These are phyloP conservation scores for Amblyopsis hoosieri DNA, from an alignment of 2,797 vertebrate species.

Conservation along the genomic window DNA sequence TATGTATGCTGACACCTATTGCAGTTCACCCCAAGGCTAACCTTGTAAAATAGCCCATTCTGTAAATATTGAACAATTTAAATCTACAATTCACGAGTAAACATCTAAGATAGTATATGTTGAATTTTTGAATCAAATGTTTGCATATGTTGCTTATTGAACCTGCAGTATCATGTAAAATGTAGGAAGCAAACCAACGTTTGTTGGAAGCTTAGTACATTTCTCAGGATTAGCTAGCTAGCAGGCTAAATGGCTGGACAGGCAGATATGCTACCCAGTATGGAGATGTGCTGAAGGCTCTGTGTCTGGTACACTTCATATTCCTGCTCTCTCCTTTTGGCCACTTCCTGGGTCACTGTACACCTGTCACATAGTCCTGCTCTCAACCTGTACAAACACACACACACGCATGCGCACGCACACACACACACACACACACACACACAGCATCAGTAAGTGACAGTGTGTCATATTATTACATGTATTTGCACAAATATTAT, in stretches of 20 bases:
- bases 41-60: too few relatives aligned
- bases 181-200: too few relatives aligned
- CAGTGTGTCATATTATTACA: background rate
- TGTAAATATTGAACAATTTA: too few relatives aligned
- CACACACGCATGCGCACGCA: background rate
- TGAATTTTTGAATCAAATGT: too few relatives aligned
- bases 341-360: conserved; percentile 93
- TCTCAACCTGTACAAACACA: conserved; percentile 80
- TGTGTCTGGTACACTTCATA: conserved; percentile 87
- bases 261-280: conserved; percentile 78
- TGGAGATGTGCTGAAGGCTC: conserved; percentile 88
- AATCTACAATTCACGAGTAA: too few relatives aligned
- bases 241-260: conserved; percentile 2
- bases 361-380: conserved; percentile 96
- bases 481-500: background rate
- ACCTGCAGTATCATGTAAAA: too few relatives aligned
- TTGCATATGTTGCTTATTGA: too few relatives aligned
- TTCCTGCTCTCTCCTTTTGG: conserved; percentile 89
- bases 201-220: too few relatives aligned
- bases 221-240: background rate
- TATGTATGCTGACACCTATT: too few relatives aligned
- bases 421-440: background rate
- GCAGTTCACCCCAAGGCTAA: too few relatives aligned
- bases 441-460: background rate
- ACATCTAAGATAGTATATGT: too few relatives aligned